These are phyloP conservation scores for Galaxea fascicularis DNA, from an alignment of 92 coral and sea anemone species.

Conservation along the genomic window DNA sequence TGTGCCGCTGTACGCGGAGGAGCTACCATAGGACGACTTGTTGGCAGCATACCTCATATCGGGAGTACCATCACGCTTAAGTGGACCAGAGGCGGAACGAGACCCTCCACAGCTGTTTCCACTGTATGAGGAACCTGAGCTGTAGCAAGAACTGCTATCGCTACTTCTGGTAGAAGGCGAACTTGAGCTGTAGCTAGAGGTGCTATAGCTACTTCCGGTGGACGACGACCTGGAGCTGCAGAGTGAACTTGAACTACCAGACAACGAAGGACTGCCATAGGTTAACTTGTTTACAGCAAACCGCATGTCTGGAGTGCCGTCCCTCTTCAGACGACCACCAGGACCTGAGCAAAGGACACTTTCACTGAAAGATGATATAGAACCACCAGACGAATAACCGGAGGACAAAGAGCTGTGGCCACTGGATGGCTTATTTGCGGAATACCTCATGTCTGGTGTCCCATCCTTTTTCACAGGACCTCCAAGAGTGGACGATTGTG, in stretches of 20 bases:
- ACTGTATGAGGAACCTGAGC: no score
- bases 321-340: constrained; percentile 45
- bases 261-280: no score
- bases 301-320: constrained; percentile 72
- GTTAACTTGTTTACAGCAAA: constrained; percentile 34
- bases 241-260: no score
- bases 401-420: not conserved
- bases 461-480: constrained; percentile 58
- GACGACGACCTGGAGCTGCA: no score
- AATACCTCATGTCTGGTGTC: constrained; percentile 64
- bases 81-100: constrained; percentile 46
- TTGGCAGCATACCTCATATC: constrained; percentile 71
- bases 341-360: not conserved
- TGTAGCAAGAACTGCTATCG: no score
- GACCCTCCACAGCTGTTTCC: constrained; percentile 13
- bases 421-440: constrained; percentile 27
- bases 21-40: constrained; percentile 26
- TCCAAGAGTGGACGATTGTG: not conserved
- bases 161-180: no score
- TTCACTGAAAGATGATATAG: not conserved
- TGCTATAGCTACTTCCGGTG: no score
- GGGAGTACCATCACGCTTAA: constrained; percentile 72
- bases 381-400: not conserved
- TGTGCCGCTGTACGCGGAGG: constrained; percentile 24
- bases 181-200: no score